A percentile compares a stretch with the other conserved stretches of the same genome.
Evolutionary conservation across 1,140 invertebrate genomes (phyloP).

Genomic region (Anoplophora glabripennis): DNA sequence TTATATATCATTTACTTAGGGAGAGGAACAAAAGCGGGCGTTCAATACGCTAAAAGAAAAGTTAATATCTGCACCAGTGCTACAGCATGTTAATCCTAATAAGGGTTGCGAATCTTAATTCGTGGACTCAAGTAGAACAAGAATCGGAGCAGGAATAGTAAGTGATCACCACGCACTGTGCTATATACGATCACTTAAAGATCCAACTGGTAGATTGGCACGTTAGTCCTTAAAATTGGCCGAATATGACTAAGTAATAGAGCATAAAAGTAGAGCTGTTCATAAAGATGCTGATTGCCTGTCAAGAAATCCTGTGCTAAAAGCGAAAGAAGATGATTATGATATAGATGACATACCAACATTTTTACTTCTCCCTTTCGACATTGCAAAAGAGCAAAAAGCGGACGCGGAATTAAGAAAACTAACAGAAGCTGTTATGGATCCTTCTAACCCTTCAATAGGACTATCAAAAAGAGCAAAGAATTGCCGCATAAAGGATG

Average conservation of each 20-base stretch:
- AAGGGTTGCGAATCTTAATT: too few species aligned
- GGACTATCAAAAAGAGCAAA: slow-evolving; percentile 14
- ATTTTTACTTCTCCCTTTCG: neutral
- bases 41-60: too few species aligned
- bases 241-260: too few species aligned
- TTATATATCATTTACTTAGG: too few species aligned
- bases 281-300: too few species aligned
- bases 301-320: slow-evolving; percentile 13
- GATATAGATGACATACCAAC: slow-evolving; percentile 5
- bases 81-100: too few species aligned
- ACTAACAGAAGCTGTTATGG: slow-evolving; percentile 1
- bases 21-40: too few species aligned
- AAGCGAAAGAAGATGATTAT: neutral
- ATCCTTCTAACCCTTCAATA: slow-evolving; percentile 7
- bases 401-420: neutral
- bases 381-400: slow-evolving; percentile 12
- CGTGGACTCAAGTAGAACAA: too few species aligned
- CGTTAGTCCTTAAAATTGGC: slow-evolving; percentile 40
- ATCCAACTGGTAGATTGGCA: slow-evolving; percentile 36
- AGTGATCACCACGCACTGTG: slow-evolving; percentile 50
- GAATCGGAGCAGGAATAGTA: too few species aligned
- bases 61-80: too few species aligned
- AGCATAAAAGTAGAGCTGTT: too few species aligned
- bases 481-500: slow-evolving; percentile 17
- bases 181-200: slow-evolving; percentile 49